Evolutionary conservation across 2,113 vertebrate genomes (phyloP).

Genomic region (Pluvianellus socialis): DNA sequence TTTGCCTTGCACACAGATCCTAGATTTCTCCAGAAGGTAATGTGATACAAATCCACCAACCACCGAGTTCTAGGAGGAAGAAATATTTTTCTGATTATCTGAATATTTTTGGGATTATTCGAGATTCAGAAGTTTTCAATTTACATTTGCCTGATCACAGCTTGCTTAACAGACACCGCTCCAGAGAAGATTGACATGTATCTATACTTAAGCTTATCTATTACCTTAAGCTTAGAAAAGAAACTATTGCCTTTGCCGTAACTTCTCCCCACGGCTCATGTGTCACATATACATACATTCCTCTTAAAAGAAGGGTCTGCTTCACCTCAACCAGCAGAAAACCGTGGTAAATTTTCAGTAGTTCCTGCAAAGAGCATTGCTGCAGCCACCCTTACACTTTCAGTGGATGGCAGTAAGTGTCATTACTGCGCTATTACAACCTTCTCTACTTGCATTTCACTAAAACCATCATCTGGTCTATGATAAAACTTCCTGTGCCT

Average conservation of each 20-base stretch:
- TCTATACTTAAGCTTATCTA: neutral
- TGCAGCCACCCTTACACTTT: neutral
- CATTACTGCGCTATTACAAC: neutral
- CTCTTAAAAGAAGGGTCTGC: neutral
- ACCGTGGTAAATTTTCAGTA: neutral
- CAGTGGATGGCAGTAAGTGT: neutral
- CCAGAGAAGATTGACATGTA: neutral
- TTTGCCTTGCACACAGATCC: conserved; percentile 92
- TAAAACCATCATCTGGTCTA: neutral
- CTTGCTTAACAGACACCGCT: neutral
- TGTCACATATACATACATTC: neutral
- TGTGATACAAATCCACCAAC: conserved; percentile 98
- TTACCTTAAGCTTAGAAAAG: neutral
- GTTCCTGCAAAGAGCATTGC: neutral
- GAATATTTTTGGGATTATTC: neutral
- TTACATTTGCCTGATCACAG: neutral
- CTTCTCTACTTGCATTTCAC: neutral
- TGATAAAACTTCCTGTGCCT: neutral
- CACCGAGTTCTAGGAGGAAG: conserved; percentile 83
- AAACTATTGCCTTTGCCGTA: neutral
- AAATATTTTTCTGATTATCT: conserved; percentile 21
- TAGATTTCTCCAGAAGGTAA: conserved; percentile 97
- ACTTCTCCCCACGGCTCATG: neutral
- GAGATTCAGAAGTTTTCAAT: neutral
- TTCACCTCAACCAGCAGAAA: neutral